These are phyloP conservation scores for Eurystomus glaucurus DNA, from an alignment of 2,797 vertebrate species.

Conservation along the genomic window DNA sequence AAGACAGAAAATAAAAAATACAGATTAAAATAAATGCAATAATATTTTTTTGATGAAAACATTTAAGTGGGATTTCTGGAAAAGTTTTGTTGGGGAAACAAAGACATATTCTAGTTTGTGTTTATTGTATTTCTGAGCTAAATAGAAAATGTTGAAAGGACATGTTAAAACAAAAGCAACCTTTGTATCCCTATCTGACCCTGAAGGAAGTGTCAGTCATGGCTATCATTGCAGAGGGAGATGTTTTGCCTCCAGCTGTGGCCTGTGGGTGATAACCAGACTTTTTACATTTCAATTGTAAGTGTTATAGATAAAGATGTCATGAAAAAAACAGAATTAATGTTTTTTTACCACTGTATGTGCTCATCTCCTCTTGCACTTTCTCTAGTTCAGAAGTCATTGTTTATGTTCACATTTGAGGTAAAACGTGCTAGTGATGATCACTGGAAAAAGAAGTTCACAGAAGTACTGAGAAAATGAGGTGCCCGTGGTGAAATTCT, in stretches of 20 bases:
- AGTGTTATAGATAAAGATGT: constrained; percentile 28
- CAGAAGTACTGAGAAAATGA: constrained; percentile 35
- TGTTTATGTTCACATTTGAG: constrained; percentile 68
- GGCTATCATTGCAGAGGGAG: neutral
- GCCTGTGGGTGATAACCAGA: constrained; percentile 7
- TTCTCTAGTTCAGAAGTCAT: neutral
- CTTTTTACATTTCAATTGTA: constrained; percentile 35
- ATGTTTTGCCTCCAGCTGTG: constrained; percentile 31
- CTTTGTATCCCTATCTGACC: neutral
- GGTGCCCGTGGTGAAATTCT: constrained; percentile 67
- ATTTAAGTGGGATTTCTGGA: neutral
- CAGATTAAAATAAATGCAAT: neutral
- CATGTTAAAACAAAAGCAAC: constrained; percentile 1
- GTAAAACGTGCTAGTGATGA: constrained; percentile 41
- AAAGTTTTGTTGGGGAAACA: neutral
- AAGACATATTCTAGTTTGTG: neutral
- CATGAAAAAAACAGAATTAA: constrained; percentile 24
- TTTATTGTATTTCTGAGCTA: neutral
- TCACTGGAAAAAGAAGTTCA: constrained; percentile 28
- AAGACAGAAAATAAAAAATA: neutral
- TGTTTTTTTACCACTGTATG: neutral
- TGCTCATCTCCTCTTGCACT: constrained; percentile 1
- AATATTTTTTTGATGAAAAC: neutral
- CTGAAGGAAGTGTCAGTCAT: neutral
- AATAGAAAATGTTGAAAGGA: neutral